Base-by-base conservation (phyloP, 1,140 invertebrate species). In the Hesperophylax magnus region DNA sequence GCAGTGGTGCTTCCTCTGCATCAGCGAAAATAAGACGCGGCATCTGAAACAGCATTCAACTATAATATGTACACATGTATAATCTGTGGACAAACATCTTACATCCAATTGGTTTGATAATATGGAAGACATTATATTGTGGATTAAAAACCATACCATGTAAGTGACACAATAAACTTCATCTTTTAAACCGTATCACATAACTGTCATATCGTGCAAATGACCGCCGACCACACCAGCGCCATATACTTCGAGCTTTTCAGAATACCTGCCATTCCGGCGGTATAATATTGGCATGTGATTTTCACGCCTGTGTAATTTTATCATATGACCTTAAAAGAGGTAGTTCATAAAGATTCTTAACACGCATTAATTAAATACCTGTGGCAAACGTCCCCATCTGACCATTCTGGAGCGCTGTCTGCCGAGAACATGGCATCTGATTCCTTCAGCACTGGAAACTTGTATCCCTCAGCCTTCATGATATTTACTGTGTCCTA, bases 381-480 rank as follows among this genome's bases (percentile, higher is more conserved):
- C 89, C 89, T 93, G 90, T 98, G 96, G 86, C 98, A 99, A 17
- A 94, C 94, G 86, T 97, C 95, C 20, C 97, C 98, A 90, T 99
- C 98, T 2, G 94, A 95, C 99, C 99, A 99, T 85, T 98, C 96
- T 4, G 99, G 99, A 31, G 98, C 98, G 78, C 94, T 96, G 88
- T 99, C 97, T 14, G 98, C 97, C 78, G 94, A 93, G 90, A 99
- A 99, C 98, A 99, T 99, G 20, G 98, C 98, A 89, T 99, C 98
- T 83, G 97, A 97, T 91, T 99, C 98, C 87, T 97, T 97, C 9
- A 99, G 89, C 71, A 93, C 90, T 7, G 98, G 98, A 89, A 99
- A 99, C 84, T 96, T 95, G 87, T 95, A 96, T 52, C 97, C 97
- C 92, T 99, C 97, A 58, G 96, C 93, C 91, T 98, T 98, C 92